Percentiles rank a stretch among this genome's conserved stretches.
Evolutionary conservation across 2,888 invertebrate species (phyloP).

Genomic region (Caenorhabditis plicata): DNA sequence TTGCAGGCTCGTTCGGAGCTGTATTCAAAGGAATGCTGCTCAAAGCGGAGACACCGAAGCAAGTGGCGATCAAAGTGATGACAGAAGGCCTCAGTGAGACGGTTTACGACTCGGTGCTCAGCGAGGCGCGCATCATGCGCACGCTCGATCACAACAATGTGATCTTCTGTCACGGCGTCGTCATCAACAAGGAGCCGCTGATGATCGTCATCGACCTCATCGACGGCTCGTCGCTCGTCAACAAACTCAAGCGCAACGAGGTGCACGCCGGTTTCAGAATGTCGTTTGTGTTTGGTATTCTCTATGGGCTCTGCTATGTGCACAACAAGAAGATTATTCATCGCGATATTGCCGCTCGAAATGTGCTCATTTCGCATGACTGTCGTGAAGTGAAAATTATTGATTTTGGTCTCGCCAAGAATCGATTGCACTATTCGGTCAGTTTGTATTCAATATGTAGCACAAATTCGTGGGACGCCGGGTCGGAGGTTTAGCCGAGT

Average conservation of each 20-base stretch:
- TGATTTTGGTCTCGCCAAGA: slow-evolving; percentile 17
- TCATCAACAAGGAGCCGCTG: slow-evolving; percentile 14
- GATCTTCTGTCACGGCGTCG: slow-evolving; percentile 14
- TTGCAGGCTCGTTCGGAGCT: slow-evolving; percentile 16
- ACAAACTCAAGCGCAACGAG: slow-evolving; percentile 2
- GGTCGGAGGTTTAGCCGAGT: too few relatives aligned
- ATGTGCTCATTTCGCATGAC: slow-evolving; percentile 15
- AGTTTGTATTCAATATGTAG: too few relatives aligned
- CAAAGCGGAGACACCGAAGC: neutral
- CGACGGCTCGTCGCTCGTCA: slow-evolving; percentile 9
- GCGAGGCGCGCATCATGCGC: slow-evolving; percentile 16
- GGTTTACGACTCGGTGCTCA: slow-evolving; percentile 6
- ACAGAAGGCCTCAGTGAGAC: neutral
- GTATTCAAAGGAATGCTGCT: slow-evolving; percentile 11
- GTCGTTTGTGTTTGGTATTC: slow-evolving; percentile 8
- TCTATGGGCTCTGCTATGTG: slow-evolving; percentile 13
- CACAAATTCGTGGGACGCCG: too few relatives aligned
- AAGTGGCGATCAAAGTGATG: slow-evolving; percentile 13
- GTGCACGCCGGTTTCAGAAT: slow-evolving; percentile 4
- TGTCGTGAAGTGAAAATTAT: slow-evolving; percentile 16
- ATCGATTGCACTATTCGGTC: slow-evolving; percentile 3
- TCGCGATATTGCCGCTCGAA: slow-evolving; percentile 26
- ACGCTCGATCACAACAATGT: slow-evolving; percentile 9
- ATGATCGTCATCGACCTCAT: slow-evolving; percentile 15
- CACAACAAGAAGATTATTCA: slow-evolving; percentile 13